Base-by-base conservation (phyloP, 2,113 vertebrate genomes). In the Phodopus roborovskii region DNA sequence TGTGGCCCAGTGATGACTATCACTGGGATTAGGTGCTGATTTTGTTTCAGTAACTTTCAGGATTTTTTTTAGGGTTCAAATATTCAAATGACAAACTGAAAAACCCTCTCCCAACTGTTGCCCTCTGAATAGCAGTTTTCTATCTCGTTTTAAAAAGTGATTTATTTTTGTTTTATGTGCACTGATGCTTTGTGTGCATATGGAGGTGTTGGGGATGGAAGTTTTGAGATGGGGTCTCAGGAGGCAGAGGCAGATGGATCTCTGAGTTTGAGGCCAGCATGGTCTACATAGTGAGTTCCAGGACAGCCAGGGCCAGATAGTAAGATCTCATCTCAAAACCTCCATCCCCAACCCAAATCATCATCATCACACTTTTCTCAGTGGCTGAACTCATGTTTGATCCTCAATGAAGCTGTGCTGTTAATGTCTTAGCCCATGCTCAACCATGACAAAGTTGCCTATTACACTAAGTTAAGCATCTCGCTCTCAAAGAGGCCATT, bases 21-120 rank as follows among this genome's bases (percentile, higher is more conserved):
- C n/a, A n/a, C 73, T 88, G 45, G 50, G 39, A 56, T 85, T 71
- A 42, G 64, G 62, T 26, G 7, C 70, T 83, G 12, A 33, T 90
- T 90, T 50, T 86, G 71, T 77, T 87, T 53, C 45, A 94, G 26
- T 28, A 60, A 85, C 56, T 73, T 97, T 91, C 90, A 90, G 26
- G 30, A 74, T 64, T 68, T 93, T 12, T 91, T 56, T 56, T 56
- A 48, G 28, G 70, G 85, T 90, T n/a, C 60, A 79, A 92, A 73
- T 17, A 10, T 90, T 94, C 62, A 64, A 48, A 39, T 33, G 84
- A 45, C 45, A 68, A 90, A 90, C 53, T 58, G 28, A 79, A 74
- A 53, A 36, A 22, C 9, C 50, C 15, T 56, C 83, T 90, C n/a
- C 78, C 24, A n/a, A 33, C 42, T 62, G 7, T 66, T 79, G 90